phyloP scores from a whole-genome alignment of 2,888 invertebrate genomes.

The Nomada ruficornis region DNA sequence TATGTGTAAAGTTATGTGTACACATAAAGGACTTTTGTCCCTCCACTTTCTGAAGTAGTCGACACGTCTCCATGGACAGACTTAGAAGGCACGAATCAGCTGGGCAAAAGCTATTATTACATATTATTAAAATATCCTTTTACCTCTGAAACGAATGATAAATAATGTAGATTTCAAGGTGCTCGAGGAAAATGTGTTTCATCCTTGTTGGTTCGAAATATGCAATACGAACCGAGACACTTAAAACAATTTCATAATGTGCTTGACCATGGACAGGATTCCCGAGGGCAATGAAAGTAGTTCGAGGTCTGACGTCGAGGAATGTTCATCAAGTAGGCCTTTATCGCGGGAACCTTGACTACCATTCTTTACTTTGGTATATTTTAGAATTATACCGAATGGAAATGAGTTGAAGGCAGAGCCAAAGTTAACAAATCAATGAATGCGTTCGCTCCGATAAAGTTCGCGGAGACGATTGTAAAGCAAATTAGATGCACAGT shows the following conservation, averaged over 20 bases:
- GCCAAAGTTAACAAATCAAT: background rate
- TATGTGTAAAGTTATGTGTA: too few relatives aligned
- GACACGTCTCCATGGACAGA: too few relatives aligned
- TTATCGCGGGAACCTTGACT: conserved; percentile 24
- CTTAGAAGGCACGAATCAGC: too few relatives aligned
- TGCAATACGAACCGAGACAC: conserved; percentile 3
- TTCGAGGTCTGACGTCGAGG: conserved; percentile 50
- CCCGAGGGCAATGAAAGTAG: conserved; percentile 49
- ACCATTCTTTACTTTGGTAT: conserved; percentile 28
- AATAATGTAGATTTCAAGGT: too few relatives aligned
- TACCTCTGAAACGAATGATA: background rate
- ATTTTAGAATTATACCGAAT: background rate
- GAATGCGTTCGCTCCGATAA: too few relatives aligned
- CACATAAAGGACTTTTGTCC: too few relatives aligned
- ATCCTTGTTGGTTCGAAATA: background rate
- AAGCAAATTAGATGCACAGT: too few relatives aligned
- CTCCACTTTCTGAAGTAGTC: too few relatives aligned
- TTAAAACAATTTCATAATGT: conserved; percentile 25
- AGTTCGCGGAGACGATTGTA: too few relatives aligned
- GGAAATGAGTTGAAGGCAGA: background rate
- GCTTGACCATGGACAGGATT: conserved; percentile 28
- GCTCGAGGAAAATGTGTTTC: background rate
- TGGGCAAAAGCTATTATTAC: too few relatives aligned
- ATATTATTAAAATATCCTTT: too few relatives aligned
- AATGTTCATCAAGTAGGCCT: conserved; percentile 45